A percentile compares a stretch with the other conserved stretches of the same genome.
phyloP scores from a whole-genome alignment of 2,113 vertebrate genomes.

The Deroptyus accipitrinus region DNA sequence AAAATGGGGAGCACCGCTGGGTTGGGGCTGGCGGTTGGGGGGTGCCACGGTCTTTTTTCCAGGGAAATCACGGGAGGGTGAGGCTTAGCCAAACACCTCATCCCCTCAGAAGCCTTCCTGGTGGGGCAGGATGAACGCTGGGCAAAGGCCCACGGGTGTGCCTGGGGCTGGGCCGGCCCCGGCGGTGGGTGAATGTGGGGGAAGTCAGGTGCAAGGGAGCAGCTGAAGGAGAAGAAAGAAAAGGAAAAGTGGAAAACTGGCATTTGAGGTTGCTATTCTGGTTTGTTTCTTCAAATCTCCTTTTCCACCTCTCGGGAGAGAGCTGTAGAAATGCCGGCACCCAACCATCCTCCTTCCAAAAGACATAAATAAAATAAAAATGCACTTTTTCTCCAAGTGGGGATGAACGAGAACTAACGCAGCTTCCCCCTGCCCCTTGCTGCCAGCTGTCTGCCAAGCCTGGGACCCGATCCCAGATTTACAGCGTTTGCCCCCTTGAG shows the following conservation, averaged over 20 bases:
- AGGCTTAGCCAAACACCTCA: background rate
- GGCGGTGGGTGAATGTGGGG: background rate
- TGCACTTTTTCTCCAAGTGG: background rate
- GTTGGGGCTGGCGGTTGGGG: background rate
- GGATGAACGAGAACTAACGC: background rate
- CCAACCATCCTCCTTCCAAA: background rate
- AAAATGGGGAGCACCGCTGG: background rate
- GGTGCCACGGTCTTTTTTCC: background rate
- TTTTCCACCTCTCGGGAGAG: background rate
- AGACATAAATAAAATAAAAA: background rate
- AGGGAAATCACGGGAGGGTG: accelerated
- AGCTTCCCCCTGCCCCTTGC: no score
- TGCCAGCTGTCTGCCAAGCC: constrained; percentile 21
- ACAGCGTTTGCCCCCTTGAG: background rate
- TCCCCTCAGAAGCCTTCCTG: background rate
- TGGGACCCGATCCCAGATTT: background rate
- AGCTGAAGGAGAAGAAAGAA: background rate
- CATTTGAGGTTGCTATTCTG: background rate
- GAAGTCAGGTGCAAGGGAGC: background rate
- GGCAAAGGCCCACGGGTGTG: background rate
- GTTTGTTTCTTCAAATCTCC: background rate
- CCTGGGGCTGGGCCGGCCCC: background rate
- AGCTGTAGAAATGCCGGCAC: background rate
- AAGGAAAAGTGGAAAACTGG: background rate
- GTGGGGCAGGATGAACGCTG: background rate